Conservation (phyloP, 2,888 invertebrate species). For the Spodoptera littoralis region DNA sequence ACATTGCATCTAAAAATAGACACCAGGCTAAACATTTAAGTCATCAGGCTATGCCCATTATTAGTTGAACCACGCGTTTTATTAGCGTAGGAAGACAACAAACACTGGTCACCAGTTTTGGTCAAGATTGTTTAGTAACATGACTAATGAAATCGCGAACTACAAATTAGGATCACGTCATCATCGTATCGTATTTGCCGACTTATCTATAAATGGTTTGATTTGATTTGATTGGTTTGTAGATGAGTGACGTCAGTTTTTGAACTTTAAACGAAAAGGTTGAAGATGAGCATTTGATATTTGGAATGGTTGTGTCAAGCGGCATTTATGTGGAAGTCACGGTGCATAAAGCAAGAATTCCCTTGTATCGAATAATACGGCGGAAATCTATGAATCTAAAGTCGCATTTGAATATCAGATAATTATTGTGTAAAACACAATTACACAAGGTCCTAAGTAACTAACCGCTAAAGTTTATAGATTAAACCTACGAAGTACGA, state of each 20-base stretch:
- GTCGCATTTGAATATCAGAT: constrained; percentile 24
- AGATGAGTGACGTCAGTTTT: constrained; percentile 33
- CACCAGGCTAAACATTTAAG: constrained; percentile 16
- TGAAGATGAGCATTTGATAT: constrained; percentile 1
- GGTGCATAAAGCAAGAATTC: constrained; percentile 12
- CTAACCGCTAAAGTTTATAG: not conserved
- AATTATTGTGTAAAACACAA: constrained; percentile 18
- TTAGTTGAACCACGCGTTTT: constrained; percentile 24
- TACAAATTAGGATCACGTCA: constrained; percentile 44
- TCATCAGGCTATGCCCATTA: constrained; percentile 25
- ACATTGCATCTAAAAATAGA: constrained; percentile 31
- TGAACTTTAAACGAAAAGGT: constrained; percentile 9
- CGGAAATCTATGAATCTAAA: constrained; percentile 5
- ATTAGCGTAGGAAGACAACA: constrained; percentile 32
- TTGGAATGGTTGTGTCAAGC: not conserved
- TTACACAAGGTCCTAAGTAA: not conserved
- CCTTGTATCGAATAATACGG: constrained; percentile 4
- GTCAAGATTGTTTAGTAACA: constrained; percentile 30
- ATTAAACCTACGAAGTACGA: too few species aligned
- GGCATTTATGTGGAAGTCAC: constrained; percentile 1
- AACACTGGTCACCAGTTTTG: constrained; percentile 28
- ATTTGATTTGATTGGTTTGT: constrained; percentile 5
- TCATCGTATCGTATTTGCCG: constrained; percentile 27
- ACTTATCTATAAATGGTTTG: constrained; percentile 41
- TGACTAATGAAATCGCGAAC: constrained; percentile 49